Percentiles rank a stretch among this genome's conserved stretches.
These are phyloP conservation scores for Prionailurus viverrinus DNA, from an alignment of 2,113 vertebrate genomes.

Conservation along the genomic window DNA sequence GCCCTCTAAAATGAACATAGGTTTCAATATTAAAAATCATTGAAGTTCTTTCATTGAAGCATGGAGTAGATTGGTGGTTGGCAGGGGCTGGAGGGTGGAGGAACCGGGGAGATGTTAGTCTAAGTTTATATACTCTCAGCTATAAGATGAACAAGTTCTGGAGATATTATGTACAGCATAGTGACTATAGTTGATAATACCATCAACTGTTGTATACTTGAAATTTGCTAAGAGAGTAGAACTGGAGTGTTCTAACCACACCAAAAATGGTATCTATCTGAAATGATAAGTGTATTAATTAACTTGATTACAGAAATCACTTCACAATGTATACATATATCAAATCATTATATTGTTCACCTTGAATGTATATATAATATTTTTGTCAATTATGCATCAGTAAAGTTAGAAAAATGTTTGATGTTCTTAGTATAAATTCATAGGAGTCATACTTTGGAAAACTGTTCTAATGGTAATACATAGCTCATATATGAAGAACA, in stretches of 20 bases:
- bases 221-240: background rate
- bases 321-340: background rate
- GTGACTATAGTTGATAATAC: background rate
- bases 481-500: background rate
- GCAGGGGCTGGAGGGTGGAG: background rate
- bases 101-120: background rate
- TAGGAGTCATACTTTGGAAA: background rate
- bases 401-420: background rate
- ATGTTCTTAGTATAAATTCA: background rate
- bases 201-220: background rate
- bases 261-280: background rate
- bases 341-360: background rate
- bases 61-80: background rate
- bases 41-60: background rate
- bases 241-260: background rate
- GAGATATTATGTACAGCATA: background rate
- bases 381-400: background rate
- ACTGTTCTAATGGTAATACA: background rate
- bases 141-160: background rate
- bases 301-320: background rate
- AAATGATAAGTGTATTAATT: background rate
- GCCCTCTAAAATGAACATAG: background rate
- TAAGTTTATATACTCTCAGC: background rate
- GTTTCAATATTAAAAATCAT: background rate
- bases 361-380: background rate